Evolutionary conservation across 2,113 vertebrate genomes (phyloP).

Genomic region (Tupaia chinensis): DNA sequence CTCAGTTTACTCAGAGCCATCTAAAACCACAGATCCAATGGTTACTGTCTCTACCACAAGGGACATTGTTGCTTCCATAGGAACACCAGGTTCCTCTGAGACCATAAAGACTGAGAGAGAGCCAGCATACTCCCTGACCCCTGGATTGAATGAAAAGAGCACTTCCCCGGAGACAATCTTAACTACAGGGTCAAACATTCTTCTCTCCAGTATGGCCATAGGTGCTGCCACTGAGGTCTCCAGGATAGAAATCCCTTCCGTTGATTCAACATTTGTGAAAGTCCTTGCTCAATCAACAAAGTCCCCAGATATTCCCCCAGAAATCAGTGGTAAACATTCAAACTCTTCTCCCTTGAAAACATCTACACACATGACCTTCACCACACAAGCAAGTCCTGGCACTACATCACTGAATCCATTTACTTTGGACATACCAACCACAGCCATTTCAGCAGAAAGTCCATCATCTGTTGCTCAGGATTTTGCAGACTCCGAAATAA

Average conservation of each 20-base stretch:
- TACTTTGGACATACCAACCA: rapidly evolving
- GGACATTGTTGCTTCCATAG: not conserved
- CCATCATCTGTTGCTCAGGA: rapidly evolving
- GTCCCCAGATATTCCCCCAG: not conserved
- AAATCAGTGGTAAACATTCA: rapidly evolving
- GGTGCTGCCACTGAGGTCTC: not conserved
- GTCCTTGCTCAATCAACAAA: rapidly evolving
- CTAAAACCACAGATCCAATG: not conserved
- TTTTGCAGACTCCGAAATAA: not conserved
- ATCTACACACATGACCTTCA: not conserved
- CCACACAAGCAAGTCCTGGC: no score
- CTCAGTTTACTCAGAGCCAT: not conserved
- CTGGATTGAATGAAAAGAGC: not conserved
- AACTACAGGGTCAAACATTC: no score
- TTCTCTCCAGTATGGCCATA: not conserved
- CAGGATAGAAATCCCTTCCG: not conserved
- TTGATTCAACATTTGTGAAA: no score
- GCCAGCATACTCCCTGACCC: not conserved
- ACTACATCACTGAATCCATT: not conserved
- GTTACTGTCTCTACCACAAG: not conserved
- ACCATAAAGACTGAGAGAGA: not conserved
- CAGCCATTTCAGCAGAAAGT: rapidly evolving
- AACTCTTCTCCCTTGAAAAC: no score
- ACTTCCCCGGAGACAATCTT: not conserved
- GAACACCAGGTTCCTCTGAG: not conserved